Evolutionary conservation across 2,888 invertebrate species (phyloP).

Genomic region (Baccha elongata): DNA sequence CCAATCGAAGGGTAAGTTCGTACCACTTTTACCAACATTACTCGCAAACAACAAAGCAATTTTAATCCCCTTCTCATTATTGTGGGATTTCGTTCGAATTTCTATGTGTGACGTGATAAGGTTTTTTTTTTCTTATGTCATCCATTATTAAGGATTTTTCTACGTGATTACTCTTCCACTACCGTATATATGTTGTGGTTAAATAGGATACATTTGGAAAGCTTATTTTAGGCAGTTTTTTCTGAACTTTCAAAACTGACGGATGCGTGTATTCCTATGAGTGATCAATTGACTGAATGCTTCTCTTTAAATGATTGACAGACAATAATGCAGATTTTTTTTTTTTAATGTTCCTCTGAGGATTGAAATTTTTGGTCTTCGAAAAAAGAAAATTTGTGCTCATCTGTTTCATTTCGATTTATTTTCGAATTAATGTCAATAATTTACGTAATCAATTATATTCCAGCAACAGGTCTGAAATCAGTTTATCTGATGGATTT

Average conservation of each 20-base stretch:
- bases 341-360: conserved; percentile 56
- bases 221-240: neutral
- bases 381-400: conserved; percentile 60
- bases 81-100: conserved; percentile 55
- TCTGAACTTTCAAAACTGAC: conserved; percentile 18
- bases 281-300: conserved; percentile 54
- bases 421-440: conserved; percentile 57
- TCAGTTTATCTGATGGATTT: conserved; percentile 24
- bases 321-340: conserved; percentile 68
- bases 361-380: neutral
- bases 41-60: conserved; percentile 32
- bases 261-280: conserved; percentile 10
- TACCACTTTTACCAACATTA: conserved; percentile 25
- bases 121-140: conserved; percentile 2
- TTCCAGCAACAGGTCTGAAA: conserved; percentile 39
- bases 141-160: conserved; percentile 61
- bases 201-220: neutral
- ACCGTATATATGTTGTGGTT: conserved; percentile 24
- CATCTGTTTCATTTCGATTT: conserved; percentile 47
- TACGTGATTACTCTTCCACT: neutral
- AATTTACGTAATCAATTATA: conserved; percentile 71
- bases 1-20: conserved; percentile 37
- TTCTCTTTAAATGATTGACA: conserved; percentile 64
- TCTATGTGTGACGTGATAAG: conserved; percentile 37
- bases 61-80: conserved; percentile 70